Evolutionary conservation across 2,797 vertebrate genomes (phyloP).

Genomic region (Macroramphosus scolopax): DNA sequence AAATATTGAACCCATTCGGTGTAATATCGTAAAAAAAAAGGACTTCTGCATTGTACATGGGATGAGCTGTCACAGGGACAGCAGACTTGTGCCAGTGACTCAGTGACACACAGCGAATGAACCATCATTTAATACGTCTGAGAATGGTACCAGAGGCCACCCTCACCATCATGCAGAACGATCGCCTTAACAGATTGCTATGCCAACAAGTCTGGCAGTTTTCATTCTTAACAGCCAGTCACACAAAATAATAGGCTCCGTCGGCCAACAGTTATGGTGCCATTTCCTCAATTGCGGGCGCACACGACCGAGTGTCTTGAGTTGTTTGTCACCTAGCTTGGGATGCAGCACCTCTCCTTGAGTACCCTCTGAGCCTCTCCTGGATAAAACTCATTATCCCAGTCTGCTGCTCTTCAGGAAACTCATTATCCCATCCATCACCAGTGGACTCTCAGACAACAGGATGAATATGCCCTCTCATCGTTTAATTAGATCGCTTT

Average conservation of each 20-base stretch:
- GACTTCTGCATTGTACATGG: slow-evolving; percentile 1
- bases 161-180: slow-evolving; percentile 56
- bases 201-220: slow-evolving; percentile 63
- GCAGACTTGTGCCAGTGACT: slow-evolving; percentile 26
- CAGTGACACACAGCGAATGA: slow-evolving; percentile 16
- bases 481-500: slow-evolving; percentile 80
- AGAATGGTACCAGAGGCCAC: slow-evolving; percentile 50
- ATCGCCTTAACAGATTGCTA: slow-evolving; percentile 57
- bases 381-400: slow-evolving; percentile 81
- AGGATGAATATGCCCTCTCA: slow-evolving; percentile 71
- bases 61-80: slow-evolving; percentile 25
- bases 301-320: slow-evolving; percentile 59
- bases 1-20: slow-evolving; percentile 12
- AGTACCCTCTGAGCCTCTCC: slow-evolving; percentile 67
- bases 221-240: slow-evolving; percentile 62
- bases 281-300: slow-evolving; percentile 56
- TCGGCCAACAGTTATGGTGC: slow-evolving; percentile 63
- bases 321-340: slow-evolving; percentile 73
- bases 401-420: slow-evolving; percentile 79
- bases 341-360: slow-evolving; percentile 59
- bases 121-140: slow-evolving; percentile 60
- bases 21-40: slow-evolving; percentile 7
- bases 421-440: slow-evolving; percentile 80
- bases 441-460: slow-evolving; percentile 68
- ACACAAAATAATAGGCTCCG: slow-evolving; percentile 65